Conservation (phyloP, 2,888 invertebrate species). For the Gisinianus flammeolus region DNA sequence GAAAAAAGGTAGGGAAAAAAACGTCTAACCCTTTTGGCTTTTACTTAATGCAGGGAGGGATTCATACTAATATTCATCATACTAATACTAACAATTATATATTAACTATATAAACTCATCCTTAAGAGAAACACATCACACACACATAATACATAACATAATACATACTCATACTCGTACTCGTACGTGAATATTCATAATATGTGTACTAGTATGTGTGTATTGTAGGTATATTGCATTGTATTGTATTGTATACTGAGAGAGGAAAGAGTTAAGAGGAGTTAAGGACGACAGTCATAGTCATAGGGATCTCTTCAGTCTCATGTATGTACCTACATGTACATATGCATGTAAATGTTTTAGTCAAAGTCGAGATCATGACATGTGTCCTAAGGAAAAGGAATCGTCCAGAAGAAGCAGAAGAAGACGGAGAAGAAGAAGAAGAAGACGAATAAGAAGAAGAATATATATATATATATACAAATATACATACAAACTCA, state of each 20-base stretch:
- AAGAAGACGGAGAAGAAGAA: not conserved
- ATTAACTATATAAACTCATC: not conserved
- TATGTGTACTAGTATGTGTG: no score
- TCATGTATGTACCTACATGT: not conserved
- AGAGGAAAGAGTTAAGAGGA: no score
- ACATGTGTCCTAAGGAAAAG: constrained; percentile 28
- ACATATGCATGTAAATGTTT: not conserved
- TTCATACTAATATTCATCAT: not conserved
- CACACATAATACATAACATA: no score
- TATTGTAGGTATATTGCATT: no score
- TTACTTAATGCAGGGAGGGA: not conserved
- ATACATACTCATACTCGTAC: no score
- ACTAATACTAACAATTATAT: not conserved
- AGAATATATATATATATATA: not conserved
- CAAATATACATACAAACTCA: not conserved
- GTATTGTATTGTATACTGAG: no score
- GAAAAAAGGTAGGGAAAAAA: not conserved
- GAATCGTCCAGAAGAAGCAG: not conserved
- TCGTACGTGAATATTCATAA: no score
- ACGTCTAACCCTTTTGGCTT: not conserved
- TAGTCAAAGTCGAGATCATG: constrained; percentile 16
- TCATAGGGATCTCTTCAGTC: no score
- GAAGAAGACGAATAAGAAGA: not conserved
- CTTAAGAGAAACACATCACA: no score
- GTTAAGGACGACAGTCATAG: no score